A percentile compares a stretch with the other conserved stretches of the same genome.
These are phyloP conservation scores for Cryptomyrus ogoouensis DNA, from an alignment of 2,113 vertebrate species.

Conservation along the genomic window DNA sequence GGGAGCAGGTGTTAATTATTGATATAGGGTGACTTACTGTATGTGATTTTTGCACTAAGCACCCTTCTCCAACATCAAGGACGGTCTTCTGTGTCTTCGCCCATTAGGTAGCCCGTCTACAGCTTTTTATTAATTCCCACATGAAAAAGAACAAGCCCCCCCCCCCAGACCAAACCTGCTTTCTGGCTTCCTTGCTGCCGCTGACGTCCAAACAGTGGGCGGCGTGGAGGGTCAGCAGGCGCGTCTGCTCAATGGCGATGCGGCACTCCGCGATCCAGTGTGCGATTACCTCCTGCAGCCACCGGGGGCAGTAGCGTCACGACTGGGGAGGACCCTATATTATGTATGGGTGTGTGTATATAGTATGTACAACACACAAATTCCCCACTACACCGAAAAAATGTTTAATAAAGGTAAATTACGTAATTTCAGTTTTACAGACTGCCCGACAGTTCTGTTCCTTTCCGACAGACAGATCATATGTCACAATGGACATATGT, in stretches of 20 bases:
- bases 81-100: background rate
- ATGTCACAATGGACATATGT: background rate
- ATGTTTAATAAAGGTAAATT: background rate
- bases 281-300: slow-evolving; percentile 76
- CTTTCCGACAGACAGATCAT: background rate
- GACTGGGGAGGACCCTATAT: background rate
- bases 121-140: background rate
- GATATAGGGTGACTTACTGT: background rate
- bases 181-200: slow-evolving; percentile 70
- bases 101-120: background rate
- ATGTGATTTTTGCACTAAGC: background rate
- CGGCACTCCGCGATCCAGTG: slow-evolving; percentile 89
- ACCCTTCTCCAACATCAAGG: background rate
- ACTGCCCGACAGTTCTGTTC: background rate
- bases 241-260: slow-evolving; percentile 79
- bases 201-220: slow-evolving; percentile 66
- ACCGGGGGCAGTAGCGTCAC: background rate
- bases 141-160: background rate
- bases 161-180: slow-evolving; percentile 64
- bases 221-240: slow-evolving; percentile 74
- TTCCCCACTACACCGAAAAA: background rate
- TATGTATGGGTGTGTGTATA: background rate
- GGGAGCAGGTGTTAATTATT: no score
- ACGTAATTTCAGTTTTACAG: background rate
- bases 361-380: background rate